Evolutionary conservation across 2,888 invertebrate genomes (phyloP).

Genomic region (Cenopis cana): DNA sequence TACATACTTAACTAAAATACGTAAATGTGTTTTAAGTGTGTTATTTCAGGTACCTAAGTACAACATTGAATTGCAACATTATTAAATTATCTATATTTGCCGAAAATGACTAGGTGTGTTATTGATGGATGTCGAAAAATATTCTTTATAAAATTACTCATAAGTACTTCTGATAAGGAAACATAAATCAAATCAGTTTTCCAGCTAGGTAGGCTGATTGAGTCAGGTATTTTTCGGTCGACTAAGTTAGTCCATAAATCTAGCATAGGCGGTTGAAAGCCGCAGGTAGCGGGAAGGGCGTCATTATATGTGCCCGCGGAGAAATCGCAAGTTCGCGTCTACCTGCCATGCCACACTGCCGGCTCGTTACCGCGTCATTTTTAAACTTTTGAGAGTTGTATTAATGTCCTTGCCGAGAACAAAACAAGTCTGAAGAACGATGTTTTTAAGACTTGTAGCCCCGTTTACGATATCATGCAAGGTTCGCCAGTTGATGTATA

Average conservation of each 20-base stretch:
- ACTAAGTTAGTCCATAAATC: constrained; percentile 7
- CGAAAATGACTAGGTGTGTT: not conserved
- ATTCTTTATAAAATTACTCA: too few relatives aligned
- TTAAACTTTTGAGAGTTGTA: constrained; percentile 8
- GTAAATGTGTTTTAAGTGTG: too few relatives aligned
- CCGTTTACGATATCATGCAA: not conserved
- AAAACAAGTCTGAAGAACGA: constrained; percentile 8
- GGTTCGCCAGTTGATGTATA: not conserved
- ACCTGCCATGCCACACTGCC: not conserved
- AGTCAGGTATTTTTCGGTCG: constrained; percentile 6
- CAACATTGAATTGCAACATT: too few relatives aligned
- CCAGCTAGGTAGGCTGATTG: constrained; percentile 3
- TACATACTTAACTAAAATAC: too few relatives aligned
- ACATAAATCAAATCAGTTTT: constrained; percentile 1
- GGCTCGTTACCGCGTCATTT: constrained; percentile 13
- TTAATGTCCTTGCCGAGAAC: not conserved
- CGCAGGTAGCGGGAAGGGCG: constrained; percentile 9
- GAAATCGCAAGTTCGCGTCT: constrained; percentile 10
- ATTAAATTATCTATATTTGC: too few relatives aligned
- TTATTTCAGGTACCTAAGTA: too few relatives aligned
- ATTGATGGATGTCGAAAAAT: too few relatives aligned
- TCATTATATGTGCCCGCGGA: constrained; percentile 9
- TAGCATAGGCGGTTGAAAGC: constrained; percentile 13
- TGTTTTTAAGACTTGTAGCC: not conserved
- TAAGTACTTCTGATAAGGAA: not conserved